These are phyloP conservation scores for Falco cherrug DNA, from an alignment of 2,797 vertebrate genomes.

Conservation along the genomic window DNA sequence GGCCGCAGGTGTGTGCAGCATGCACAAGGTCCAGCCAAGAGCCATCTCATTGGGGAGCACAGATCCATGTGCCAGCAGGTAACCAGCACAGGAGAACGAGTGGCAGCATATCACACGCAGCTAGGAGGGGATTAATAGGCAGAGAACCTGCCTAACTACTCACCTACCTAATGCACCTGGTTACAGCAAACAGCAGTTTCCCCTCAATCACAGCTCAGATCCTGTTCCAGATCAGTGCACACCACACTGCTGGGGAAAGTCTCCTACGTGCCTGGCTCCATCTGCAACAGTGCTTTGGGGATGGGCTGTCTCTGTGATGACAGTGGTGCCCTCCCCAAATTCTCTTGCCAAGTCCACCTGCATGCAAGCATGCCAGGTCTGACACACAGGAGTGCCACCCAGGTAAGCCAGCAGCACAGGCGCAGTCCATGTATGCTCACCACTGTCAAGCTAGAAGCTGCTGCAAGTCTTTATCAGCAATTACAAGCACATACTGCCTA, in stretches of 20 bases:
- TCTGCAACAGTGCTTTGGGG: not conserved
- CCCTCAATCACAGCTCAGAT: slow-evolving; percentile 21
- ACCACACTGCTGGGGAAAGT: not conserved
- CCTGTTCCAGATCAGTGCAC: not conserved
- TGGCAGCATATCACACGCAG: not conserved
- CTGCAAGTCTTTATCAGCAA: slow-evolving; percentile 11
- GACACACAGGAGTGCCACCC: not conserved
- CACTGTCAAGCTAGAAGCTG: not conserved
- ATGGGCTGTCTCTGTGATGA: not conserved
- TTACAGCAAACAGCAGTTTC: slow-evolving; percentile 14
- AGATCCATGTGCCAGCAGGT: not conserved
- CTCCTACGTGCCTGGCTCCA: slow-evolving; percentile 27
- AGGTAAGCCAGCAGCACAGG: not conserved
- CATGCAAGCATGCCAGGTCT: not conserved
- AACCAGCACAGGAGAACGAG: not conserved
- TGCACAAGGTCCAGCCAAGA: not conserved
- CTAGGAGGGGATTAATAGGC: not conserved
- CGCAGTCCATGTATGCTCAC: rapidly evolving
- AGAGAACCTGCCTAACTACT: slow-evolving; percentile 42
- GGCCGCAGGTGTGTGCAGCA: not conserved
- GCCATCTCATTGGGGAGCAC: rapidly evolving
- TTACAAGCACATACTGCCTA: slow-evolving; percentile 52
- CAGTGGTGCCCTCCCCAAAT: not conserved
- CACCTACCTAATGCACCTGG: slow-evolving; percentile 12
- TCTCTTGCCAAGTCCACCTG: slow-evolving; percentile 9